phyloP scores from a whole-genome alignment of 1,140 invertebrate species.

The Scylla paramamosain region DNA sequence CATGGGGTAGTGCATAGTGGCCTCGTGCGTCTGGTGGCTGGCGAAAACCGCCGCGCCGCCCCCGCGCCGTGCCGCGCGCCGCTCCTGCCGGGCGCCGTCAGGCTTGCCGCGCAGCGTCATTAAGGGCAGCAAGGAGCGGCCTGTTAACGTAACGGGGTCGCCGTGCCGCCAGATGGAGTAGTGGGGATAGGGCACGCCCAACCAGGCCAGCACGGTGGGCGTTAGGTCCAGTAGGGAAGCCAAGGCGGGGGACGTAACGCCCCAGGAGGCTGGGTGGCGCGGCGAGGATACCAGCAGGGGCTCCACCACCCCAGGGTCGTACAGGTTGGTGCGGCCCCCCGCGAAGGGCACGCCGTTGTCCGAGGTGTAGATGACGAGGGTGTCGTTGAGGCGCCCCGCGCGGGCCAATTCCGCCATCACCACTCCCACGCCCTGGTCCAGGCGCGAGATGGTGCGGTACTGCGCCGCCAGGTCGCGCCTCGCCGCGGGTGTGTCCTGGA shows the following conservation, averaged over 20 bases:
- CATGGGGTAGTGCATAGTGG: constrained; percentile 98
- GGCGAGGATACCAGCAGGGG: constrained; percentile 91
- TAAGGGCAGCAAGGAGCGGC: constrained; percentile 89
- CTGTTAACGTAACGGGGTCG: constrained; percentile 82
- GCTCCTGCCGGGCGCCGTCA: neutral
- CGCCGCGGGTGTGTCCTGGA: constrained; percentile 91
- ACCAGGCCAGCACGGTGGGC: constrained; percentile 93
- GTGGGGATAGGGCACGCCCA: constrained; percentile 82
- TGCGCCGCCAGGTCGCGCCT: constrained; percentile 91
- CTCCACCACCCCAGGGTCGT: constrained; percentile 90
- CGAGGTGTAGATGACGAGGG: constrained; percentile 92
- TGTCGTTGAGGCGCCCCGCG: constrained; percentile 87
- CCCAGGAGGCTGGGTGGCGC: constrained; percentile 83
- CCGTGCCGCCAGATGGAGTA: constrained; percentile 80
- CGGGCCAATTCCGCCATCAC: constrained; percentile 88
- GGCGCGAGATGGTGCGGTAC: constrained; percentile 93
- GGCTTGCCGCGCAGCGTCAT: constrained; percentile 80
- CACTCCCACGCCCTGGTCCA: constrained; percentile 96
- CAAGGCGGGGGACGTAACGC: constrained; percentile 82
- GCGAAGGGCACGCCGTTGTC: constrained; percentile 96
- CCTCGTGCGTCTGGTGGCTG: constrained; percentile 94
- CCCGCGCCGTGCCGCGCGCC: neutral
- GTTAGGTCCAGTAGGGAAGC: constrained; percentile 90
- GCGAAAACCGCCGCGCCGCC: constrained; percentile 79
- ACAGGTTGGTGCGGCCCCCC: constrained; percentile 92